phyloP scores from a whole-genome alignment of 2,113 vertebrate species.

The Notiomystis cincta region DNA sequence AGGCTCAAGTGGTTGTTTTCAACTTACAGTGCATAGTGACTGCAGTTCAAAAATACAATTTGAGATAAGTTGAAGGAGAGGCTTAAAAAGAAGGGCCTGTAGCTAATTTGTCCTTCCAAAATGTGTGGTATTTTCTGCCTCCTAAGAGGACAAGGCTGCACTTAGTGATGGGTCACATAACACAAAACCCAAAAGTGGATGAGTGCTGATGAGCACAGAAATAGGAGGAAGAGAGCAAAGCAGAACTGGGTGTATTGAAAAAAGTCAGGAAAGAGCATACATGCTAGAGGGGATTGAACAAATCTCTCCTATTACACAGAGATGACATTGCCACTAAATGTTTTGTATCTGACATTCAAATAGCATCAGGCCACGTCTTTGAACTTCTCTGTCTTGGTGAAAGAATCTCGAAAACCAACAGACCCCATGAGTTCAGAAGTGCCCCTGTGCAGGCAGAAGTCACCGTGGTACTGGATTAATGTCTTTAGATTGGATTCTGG shows the following conservation, averaged over 20 bases:
- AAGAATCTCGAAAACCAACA: background rate
- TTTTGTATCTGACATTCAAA: background rate
- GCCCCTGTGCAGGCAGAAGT: background rate
- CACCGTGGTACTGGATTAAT: background rate
- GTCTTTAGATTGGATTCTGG: background rate
- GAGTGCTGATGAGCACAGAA: background rate
- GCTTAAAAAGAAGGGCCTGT: background rate
- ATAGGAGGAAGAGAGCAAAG: background rate
- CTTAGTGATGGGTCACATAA: background rate
- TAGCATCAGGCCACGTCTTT: background rate
- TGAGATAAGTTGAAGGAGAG: constrained; percentile 30
- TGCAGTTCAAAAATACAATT: background rate
- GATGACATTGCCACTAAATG: background rate
- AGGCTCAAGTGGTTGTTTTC: constrained; percentile 43
- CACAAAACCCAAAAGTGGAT: background rate
- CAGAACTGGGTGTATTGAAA: background rate
- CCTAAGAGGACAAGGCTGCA: background rate
- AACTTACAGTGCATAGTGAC: background rate
- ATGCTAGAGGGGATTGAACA: background rate
- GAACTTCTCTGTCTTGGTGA: background rate
- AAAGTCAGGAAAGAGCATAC: background rate
- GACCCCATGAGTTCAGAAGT: background rate
- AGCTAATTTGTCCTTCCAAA: background rate
- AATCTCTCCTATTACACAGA: background rate
- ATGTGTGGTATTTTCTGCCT: background rate